A percentile compares a stretch with the other conserved stretches of the same genome.
phyloP scores from a whole-genome alignment of 1,140 invertebrate species.

The Nasonia vitripennis region DNA sequence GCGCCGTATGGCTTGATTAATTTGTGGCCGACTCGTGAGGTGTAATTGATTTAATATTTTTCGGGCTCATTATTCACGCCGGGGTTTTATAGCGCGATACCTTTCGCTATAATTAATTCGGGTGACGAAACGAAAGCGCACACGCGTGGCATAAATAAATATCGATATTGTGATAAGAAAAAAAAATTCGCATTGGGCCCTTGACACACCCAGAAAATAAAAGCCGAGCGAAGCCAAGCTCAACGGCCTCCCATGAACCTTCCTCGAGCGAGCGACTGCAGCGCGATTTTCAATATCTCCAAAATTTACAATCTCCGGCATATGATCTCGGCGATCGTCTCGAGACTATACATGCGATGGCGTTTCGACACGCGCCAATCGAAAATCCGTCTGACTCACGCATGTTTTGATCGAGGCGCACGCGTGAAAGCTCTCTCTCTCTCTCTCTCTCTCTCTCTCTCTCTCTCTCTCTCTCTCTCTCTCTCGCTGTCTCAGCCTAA shows the following conservation, averaged over 20 bases:
- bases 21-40: neutral
- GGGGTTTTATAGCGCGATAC: too few relatives aligned
- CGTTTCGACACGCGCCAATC: neutral
- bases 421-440: neutral
- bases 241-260: neutral
- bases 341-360: too few relatives aligned
- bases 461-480: too few relatives aligned
- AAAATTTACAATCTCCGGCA: neutral
- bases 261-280: neutral
- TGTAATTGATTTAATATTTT: neutral
- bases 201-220: neutral
- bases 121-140: neutral
- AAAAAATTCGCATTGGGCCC: neutral
- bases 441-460: too few relatives aligned
- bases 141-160: neutral
- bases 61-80: too few relatives aligned
- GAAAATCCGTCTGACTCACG: neutral
- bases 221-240: neutral
- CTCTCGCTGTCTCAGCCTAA: neutral
- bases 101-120: neutral
- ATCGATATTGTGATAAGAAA: neutral
- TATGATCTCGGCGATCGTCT: neutral
- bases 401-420: constrained; percentile 12
- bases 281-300: neutral
- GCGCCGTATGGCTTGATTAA: neutral